A percentile compares a stretch with the other conserved stretches of the same genome.
phyloP scores from a whole-genome alignment of 2,888 invertebrate species.

The Ernsta delagoae region DNA sequence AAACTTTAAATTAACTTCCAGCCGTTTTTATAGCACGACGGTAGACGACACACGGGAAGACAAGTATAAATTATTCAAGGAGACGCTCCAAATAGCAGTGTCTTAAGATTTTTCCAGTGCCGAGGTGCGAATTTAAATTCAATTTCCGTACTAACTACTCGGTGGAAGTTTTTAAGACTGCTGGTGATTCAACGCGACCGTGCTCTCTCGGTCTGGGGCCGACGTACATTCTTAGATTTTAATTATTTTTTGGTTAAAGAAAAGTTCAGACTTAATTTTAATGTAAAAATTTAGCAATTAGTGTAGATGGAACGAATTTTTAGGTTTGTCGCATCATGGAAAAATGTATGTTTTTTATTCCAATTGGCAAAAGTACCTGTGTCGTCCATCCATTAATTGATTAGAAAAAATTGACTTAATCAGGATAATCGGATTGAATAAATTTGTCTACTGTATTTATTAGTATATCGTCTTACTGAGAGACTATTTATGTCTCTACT shows the following conservation, averaged over 20 bases:
- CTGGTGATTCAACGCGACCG: constrained; percentile 46
- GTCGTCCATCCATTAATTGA: no score
- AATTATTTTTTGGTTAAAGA: neutral
- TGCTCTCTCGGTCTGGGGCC: constrained; percentile 16
- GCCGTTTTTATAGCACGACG: constrained; percentile 15
- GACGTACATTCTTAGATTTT: neutral
- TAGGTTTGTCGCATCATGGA: no score
- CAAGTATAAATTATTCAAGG: constrained; percentile 32
- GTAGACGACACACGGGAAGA: constrained; percentile 19
- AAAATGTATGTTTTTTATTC: no score
- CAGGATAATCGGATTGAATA: neutral
- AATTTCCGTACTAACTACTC: constrained; percentile 56
- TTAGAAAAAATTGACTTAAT: no score
- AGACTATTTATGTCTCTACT: neutral
- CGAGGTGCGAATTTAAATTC: constrained; percentile 52
- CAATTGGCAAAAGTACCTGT: no score
- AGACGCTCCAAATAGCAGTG: constrained; percentile 35
- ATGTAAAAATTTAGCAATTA: neutral
- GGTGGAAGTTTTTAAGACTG: constrained; percentile 52
- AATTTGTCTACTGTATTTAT: neutral
- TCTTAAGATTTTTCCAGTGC: constrained; percentile 28
- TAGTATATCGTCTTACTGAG: neutral
- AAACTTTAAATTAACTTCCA: constrained; percentile 31
- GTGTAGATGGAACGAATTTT: no score
- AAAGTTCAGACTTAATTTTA: neutral